Base-by-base conservation (phyloP, 2,888 invertebrate genomes). In the Imbricaverruca yamaguchii region DNA sequence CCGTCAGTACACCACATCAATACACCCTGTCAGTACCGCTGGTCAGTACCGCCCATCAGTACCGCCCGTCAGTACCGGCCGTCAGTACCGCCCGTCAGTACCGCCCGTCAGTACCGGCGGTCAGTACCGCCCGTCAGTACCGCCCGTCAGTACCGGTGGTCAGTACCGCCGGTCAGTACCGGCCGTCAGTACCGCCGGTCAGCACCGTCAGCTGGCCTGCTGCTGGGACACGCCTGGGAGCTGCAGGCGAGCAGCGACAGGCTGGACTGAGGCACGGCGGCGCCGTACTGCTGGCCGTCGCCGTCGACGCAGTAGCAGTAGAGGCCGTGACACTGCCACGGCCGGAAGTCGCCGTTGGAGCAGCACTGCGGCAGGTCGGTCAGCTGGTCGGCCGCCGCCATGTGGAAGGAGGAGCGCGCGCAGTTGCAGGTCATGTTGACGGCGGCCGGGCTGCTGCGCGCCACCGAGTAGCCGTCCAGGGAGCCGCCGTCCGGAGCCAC, bases 311-410 rank as follows among this genome's bases (percentile, higher is more conserved):
- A 74, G 74, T 74, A 74, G 74, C 74, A 74, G 74, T 55, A 74
- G 53, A 74, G 74, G 55, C 74, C 74, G 74, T 55, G 74, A 21
- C 74, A 74, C 74, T 74, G 74, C 21, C 21, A 74, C 55, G 74
- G 55, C 53, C 74, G 74, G 74, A 74, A 74, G 55, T 53, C 74
- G 74, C 74, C 74, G 74, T 74, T 74, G 2, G 18, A 10, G 55
- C 74, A 74, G 74, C 74, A 74, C 55, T 74, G 74, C 74, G 74
- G 74, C 74, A 74, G 74, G 74, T 74, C 74, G 21, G 74, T 74
- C 21, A 53, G 15, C 74, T 74, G 74, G 55, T 55, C 74, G 18
- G 74, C 74, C 21, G 55, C 8, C 74, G 23, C 8, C 74, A 74
- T 74, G 55, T 74, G 74, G 74, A 15, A 74, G 53, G 53, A 21